Percentiles rank a stretch among this genome's conserved stretches.
Evolutionary conservation across 2,888 invertebrate genomes (phyloP).

Genomic region (Mactromeris polynyma): DNA sequence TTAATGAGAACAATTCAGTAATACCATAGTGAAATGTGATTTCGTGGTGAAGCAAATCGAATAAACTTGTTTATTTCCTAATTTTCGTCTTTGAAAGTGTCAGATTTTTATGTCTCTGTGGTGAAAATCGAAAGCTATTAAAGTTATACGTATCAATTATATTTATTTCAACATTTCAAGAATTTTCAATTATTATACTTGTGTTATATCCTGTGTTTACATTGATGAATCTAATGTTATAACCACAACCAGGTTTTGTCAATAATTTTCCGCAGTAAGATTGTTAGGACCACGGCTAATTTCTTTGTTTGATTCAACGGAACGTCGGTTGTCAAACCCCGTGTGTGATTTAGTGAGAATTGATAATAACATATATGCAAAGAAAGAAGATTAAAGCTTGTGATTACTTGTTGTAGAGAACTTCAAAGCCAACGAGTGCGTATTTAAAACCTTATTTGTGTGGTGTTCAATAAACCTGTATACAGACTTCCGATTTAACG

Average conservation of each 20-base stretch:
- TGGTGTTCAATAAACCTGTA: neutral
- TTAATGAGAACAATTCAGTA: neutral
- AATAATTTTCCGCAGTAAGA: conserved; percentile 18
- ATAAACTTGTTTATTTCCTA: neutral
- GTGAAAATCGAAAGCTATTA: neutral
- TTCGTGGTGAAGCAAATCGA: neutral
- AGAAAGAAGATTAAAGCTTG: conserved; percentile 29
- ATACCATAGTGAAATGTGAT: neutral
- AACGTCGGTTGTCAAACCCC: neutral
- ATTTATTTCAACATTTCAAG: neutral
- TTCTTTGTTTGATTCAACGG: conserved; percentile 28
- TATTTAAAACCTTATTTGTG: neutral
- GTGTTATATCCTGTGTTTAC: conserved; percentile 4
- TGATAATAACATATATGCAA: conserved; percentile 30
- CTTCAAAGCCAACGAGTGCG: conserved; percentile 30
- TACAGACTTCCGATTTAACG: conserved; percentile 2
- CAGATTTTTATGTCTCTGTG: neutral
- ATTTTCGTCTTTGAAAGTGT: neutral
- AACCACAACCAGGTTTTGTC: neutral
- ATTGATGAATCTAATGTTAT: neutral
- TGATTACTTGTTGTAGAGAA: conserved; percentile 19
- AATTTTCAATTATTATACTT: conserved; percentile 1
- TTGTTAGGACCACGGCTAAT: conserved; percentile 32
- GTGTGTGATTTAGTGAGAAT: conserved; percentile 1
- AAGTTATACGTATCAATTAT: neutral